Evolutionary conservation across 2,113 vertebrate species (phyloP).

Genomic region (Chrysochloris asiatica): DNA sequence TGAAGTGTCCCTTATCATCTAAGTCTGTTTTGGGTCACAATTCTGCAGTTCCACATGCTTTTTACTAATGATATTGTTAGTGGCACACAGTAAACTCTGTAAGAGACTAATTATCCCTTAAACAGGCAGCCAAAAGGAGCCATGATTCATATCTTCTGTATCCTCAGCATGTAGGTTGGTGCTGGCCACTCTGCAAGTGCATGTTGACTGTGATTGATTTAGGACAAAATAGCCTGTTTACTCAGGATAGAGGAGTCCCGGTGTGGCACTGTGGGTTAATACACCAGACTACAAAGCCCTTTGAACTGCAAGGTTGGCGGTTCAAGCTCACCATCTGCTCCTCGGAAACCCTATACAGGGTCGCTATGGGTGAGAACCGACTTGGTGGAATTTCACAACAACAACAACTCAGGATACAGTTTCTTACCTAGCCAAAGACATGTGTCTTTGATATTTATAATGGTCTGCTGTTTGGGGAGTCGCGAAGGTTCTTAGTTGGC

Average conservation of each 20-base stretch:
- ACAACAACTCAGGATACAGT: no score
- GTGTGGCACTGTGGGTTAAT: no score
- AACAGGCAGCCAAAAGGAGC: neutral
- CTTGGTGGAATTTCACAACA: no score
- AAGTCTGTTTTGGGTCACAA: slow-evolving; percentile 36
- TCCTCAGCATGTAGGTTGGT: neutral
- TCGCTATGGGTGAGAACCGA: no score
- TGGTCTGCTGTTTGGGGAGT: neutral
- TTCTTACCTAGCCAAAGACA: neutral
- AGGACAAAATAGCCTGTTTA: neutral
- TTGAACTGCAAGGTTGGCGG: no score
- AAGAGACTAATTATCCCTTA: slow-evolving; percentile 19
- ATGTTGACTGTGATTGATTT: neutral
- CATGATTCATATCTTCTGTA: neutral
- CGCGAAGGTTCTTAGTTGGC: neutral
- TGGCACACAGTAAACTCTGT: slow-evolving; percentile 10
- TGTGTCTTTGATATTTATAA: neutral
- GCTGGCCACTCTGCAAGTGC: neutral
- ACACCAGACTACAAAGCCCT: no score
- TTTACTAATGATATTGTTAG: slow-evolving; percentile 51
- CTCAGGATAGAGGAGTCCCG: neutral
- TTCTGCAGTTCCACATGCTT: neutral
- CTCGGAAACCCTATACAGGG: no score
- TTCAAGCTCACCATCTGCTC: no score
- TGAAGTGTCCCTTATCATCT: slow-evolving; percentile 34